Evolutionary conservation across 2,797 vertebrate species (phyloP), one percentile per base, ranked within the genome.

Genomic region (Crotalus adamanteus): DNA sequence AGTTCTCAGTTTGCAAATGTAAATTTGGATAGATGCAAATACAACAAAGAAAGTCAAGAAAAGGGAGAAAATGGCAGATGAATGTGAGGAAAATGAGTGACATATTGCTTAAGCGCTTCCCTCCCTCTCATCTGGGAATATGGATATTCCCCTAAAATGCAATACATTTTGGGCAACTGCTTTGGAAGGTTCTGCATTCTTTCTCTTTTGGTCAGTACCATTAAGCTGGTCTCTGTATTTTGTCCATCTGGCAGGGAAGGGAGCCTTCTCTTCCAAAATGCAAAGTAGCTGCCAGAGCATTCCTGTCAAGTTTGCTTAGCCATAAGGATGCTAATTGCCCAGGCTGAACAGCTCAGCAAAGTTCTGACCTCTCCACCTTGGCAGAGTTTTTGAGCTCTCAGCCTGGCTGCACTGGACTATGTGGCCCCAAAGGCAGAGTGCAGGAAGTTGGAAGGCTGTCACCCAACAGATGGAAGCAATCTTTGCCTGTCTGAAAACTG

Each of bases 281-380:
- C 55, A 90, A 94, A 42, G 26, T 18, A 55, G 28, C 28, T 88
- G 42, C 88, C 92, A 93, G 91, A 95, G 93, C 93, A 73, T 91
- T 94, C 89, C 55, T 95, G 95, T 96, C 91, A 90, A 47, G 92
- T 95, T 92, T 87, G 42, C 89, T 95, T 91, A 92, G n/a, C 0
- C 0, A 0, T 86, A 93, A 37, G 94, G n/a, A 92, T 90, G 91
- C 88, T 93, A 94, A 87, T 73, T 96, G 94, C 95, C 55, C 89
- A 22, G 31, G 56, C 9, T 18, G 0, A 2, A 37, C 90, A 92
- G n/a, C 57, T 60, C 78, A 93, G 59, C 94, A 63, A 95, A 94
- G 89, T 92, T 91, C 88, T 85, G 92, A 11, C 55, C 88, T 93
- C 94, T 91, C 93, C 91, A 91, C 94, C 93, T 93, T 95, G 85